Percentiles rank a stretch among this genome's conserved stretches.
Evolutionary conservation across 2,797 vertebrate genomes (phyloP).

Genomic region (Potorous gilbertii): DNA sequence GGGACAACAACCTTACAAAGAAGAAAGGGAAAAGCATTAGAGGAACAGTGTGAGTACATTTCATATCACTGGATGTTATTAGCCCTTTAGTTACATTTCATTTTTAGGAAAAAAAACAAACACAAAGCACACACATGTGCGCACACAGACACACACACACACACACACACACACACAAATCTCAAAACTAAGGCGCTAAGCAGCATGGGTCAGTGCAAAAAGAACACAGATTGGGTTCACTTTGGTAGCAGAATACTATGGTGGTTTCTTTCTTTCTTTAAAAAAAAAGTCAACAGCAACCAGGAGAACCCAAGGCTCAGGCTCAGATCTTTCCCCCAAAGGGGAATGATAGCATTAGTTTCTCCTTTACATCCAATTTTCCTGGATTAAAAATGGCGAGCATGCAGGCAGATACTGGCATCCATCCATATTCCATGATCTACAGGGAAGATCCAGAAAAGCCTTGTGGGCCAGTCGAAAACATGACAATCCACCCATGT

Average conservation of each 20-base stretch:
- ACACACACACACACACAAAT: background rate
- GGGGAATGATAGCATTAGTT: background rate
- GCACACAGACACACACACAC: too few relatives aligned
- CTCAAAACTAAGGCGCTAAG: background rate
- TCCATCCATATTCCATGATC: background rate
- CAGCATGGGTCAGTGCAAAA: background rate
- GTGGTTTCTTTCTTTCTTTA: background rate
- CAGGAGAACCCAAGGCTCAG: background rate
- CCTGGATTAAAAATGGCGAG: background rate
- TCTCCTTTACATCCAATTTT: background rate
- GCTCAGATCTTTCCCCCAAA: background rate
- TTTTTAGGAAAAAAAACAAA: background rate
- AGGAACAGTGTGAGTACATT: background rate
- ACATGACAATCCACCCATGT: background rate
- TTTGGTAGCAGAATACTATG: conserved; percentile 1
- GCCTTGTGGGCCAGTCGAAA: background rate
- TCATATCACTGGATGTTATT: background rate
- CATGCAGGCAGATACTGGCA: background rate
- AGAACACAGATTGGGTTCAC: background rate
- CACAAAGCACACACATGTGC: background rate
- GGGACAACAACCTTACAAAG: background rate
- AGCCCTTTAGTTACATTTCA: background rate
- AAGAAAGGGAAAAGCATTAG: background rate
- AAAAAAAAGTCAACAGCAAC: background rate
- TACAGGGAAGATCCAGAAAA: background rate